phyloP scores from a whole-genome alignment of 2,113 vertebrate genomes.

The Fregetta grallaria region DNA sequence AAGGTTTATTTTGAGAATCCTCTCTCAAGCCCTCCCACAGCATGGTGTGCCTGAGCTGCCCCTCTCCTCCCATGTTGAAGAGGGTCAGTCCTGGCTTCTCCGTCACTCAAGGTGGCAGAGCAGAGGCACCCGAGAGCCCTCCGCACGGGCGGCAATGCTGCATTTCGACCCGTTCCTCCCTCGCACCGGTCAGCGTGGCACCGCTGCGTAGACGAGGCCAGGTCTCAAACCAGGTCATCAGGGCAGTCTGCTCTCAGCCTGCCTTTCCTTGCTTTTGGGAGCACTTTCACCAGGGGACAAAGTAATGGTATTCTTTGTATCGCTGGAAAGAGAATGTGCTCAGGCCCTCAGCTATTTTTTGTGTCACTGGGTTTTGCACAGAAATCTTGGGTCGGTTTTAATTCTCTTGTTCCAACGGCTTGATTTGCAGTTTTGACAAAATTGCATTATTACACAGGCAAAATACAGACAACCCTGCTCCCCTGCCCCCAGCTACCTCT shows the following conservation, averaged over 20 bases:
- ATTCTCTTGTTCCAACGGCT: not conserved
- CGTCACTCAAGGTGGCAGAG: not conserved
- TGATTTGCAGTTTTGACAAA: not conserved
- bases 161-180: not conserved
- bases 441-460: not conserved
- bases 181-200: fast-evolving
- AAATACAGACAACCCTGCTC: not conserved
- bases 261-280: not conserved
- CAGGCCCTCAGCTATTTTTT: not conserved
- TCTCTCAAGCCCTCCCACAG: not conserved
- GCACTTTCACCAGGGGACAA: not conserved
- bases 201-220: not conserved
- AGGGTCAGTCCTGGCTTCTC: not conserved
- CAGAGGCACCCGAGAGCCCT: not conserved
- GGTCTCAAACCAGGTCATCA: not conserved
- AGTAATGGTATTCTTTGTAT: not conserved
- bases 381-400: not conserved
- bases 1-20: not conserved
- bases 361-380: not conserved
- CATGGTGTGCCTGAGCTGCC: not conserved
- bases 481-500: not conserved
- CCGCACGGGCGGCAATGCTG: fast-evolving
- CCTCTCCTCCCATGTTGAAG: not conserved
- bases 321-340: not conserved
- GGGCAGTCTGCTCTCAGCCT: not conserved